phyloP scores from a whole-genome alignment of 2,888 invertebrate species.

The Quadroppia sp. region DNA sequence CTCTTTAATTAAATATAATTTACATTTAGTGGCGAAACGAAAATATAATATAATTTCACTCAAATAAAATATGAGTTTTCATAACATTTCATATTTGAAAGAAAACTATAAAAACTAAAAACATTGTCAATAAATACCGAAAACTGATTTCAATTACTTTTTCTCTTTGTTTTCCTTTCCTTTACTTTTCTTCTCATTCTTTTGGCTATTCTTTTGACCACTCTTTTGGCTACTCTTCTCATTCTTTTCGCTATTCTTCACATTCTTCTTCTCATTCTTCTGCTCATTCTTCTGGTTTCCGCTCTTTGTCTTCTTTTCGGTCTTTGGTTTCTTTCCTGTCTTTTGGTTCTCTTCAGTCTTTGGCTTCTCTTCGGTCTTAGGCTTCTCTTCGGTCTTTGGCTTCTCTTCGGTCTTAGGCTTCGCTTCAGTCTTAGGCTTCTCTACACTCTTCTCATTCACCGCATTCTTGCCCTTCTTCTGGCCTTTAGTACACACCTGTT shows the following conservation, averaged over 20 bases:
- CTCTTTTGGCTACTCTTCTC: background rate
- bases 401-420: background rate
- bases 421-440: background rate
- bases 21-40: background rate
- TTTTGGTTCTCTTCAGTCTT: background rate
- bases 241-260: background rate
- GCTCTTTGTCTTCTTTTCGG: background rate
- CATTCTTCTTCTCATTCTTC: background rate
- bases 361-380: background rate
- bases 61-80: background rate
- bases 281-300: background rate
- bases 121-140: slow-evolving; percentile 1
- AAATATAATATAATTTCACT: background rate
- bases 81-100: background rate
- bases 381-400: background rate
- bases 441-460: background rate
- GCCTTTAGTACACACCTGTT: background rate
- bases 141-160: background rate
- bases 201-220: background rate
- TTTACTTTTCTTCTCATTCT: background rate
- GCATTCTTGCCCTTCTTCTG: background rate
- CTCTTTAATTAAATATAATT: too few relatives aligned
- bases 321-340: background rate
- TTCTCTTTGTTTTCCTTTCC: background rate
- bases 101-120: slow-evolving; percentile 2